phyloP scores from a whole-genome alignment of 2,797 vertebrate species.

The Clarias platycephalus region DNA sequence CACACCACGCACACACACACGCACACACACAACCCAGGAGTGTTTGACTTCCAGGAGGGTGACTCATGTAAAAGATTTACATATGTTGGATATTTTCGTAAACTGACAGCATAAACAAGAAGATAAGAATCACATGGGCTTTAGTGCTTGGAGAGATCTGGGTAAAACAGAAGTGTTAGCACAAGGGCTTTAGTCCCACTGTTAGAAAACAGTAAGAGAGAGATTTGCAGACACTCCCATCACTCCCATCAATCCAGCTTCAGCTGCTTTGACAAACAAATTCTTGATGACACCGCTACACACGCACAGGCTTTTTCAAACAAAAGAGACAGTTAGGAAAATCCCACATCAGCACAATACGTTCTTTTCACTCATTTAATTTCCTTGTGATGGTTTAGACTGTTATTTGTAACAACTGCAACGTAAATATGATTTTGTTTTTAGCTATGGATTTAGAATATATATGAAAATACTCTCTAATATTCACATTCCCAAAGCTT shows the following conservation, averaged over 20 bases:
- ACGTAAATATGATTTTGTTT: neutral
- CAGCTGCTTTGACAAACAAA: constrained; percentile 75
- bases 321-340: constrained; percentile 74
- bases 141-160: neutral
- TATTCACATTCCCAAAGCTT: neutral
- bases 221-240: constrained; percentile 64
- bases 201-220: constrained; percentile 51
- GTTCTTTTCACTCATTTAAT: neutral
- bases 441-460: neutral
- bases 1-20: neutral
- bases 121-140: neutral
- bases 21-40: neutral
- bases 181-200: constrained; percentile 9
- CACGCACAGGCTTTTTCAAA: constrained; percentile 71
- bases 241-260: constrained; percentile 65
- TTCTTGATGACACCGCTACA: constrained; percentile 52
- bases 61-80: constrained; percentile 19
- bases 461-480: neutral
- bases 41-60: neutral
- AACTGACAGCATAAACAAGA: constrained; percentile 16
- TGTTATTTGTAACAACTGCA: constrained; percentile 29
- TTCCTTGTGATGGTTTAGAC: constrained; percentile 31
- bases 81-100: constrained; percentile 5
- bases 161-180: constrained; percentile 17
- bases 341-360: constrained; percentile 58